These are phyloP conservation scores for Vespertilio murinus DNA, from an alignment of 2,797 vertebrate genomes.

Conservation along the genomic window DNA sequence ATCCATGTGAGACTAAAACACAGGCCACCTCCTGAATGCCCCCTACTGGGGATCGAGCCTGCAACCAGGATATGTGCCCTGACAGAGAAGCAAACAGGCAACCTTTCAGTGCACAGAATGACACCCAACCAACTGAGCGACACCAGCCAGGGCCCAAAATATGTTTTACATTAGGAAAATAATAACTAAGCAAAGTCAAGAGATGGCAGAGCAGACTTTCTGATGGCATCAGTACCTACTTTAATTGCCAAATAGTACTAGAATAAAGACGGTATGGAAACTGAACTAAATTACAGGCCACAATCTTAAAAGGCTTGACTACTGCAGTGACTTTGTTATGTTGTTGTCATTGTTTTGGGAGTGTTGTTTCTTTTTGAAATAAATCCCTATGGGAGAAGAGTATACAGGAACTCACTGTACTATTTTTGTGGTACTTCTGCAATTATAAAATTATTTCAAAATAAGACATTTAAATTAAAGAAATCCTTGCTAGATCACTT, in stretches of 20 bases:
- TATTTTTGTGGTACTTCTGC: neutral
- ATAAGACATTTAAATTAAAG: conserved; percentile 16
- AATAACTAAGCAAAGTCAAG: conserved; percentile 9
- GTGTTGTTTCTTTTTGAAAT: neutral
- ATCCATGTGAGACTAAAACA: neutral
- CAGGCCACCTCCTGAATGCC: neutral
- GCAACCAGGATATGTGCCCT: neutral
- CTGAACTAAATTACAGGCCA: neutral
- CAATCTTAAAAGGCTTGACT: neutral
- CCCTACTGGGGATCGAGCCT: too few species aligned
- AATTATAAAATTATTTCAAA: conserved; percentile 34
- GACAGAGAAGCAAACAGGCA: neutral
- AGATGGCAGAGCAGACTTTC: neutral
- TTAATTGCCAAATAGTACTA: neutral
- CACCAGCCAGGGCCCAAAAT: neutral
- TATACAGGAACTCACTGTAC: neutral
- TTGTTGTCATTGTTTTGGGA: neutral
- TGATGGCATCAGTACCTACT: neutral
- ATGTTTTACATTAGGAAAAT: neutral
- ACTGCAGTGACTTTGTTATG: neutral
- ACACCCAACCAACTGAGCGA: neutral
- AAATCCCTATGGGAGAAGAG: conserved; percentile 4
- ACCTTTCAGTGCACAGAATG: neutral
- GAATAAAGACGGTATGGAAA: neutral
- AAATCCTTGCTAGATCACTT: neutral